Base-by-base conservation (phyloP, 2,888 invertebrate species). In the Agonopterix subpropinquella region DNA sequence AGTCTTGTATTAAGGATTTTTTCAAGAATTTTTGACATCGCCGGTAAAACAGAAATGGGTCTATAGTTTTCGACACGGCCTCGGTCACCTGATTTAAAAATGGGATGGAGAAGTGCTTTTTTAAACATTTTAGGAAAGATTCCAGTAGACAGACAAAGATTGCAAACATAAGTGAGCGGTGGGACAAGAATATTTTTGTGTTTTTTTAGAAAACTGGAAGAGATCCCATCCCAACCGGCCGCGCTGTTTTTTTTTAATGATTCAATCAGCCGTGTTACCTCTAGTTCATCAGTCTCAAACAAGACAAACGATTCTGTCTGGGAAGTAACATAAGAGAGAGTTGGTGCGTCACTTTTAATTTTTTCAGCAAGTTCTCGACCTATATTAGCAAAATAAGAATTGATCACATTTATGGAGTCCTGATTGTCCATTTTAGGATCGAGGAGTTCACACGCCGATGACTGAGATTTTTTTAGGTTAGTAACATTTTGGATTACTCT, bases 21-120 rank as follows among this genome's bases (percentile, higher is more conserved):
- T 39, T 46, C 49, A 3, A 49, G 7, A 2, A 50, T 9, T 18
- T 47, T 47, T 2, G 50, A 50, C 4, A 50, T 2, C 1, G 44
- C 13, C 2, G 50, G 44, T 7, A 47, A 36, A 1, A 51, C 13
- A 10, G 47, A 45, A 8, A 51, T 51, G 2, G 51, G 51, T 2
- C 51, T 45, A 37, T 51, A 51, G 15, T 51, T 48, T 3, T 11
- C 28, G 15, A 45, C 44, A 15, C 36, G 11, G 35, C 11, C 41
- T 45, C 47, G 45, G 1, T 28, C 11, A 1, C 51, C 51, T n/a
- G 36, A 37, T 36, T 51, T 48, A 11, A 18, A 51, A n/a, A 51
- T 41, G 2, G 48, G 51, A 4, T 41, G 41, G 1, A 51, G 15
- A 36, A 46, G 42, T 2, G 47, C 41, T 5, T 43, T 47, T 10